Evolutionary conservation across 2,113 vertebrate genomes (phyloP).

Genomic region (Amphiprion percula): DNA sequence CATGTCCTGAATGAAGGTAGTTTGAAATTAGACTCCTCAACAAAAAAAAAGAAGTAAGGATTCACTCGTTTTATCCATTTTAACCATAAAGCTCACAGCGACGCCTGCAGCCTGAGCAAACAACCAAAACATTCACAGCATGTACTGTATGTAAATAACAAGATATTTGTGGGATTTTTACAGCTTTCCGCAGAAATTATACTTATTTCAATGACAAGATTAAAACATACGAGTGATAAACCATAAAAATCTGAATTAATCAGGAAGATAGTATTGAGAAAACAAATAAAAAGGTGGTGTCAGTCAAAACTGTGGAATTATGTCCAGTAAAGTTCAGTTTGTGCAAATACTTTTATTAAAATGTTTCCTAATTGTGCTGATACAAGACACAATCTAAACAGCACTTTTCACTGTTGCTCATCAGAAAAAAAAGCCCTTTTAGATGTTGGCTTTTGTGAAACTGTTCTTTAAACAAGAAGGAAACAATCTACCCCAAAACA

Average conservation of each 20-base stretch:
- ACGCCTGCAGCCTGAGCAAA: neutral
- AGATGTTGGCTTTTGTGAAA: neutral
- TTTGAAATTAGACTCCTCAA: neutral
- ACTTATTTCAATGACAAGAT: too few relatives aligned
- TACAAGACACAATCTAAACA: neutral
- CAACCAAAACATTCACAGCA: too few relatives aligned
- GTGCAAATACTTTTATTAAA: neutral
- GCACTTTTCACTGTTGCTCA: neutral
- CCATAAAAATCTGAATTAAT: neutral
- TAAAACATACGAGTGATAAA: too few relatives aligned
- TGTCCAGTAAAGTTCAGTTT: neutral
- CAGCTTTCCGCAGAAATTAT: too few relatives aligned
- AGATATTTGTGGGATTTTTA: too few relatives aligned
- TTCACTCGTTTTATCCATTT: neutral
- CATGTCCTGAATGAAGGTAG: neutral
- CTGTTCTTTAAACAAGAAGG: slow-evolving; percentile 11
- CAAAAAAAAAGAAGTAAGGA: neutral
- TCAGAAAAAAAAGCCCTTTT: neutral
- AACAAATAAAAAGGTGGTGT: neutral
- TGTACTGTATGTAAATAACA: too few relatives aligned
- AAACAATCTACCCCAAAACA: neutral
- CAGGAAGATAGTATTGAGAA: neutral
- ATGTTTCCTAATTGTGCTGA: neutral
- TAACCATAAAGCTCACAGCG: neutral
- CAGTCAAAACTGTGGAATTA: neutral